Evolutionary conservation across 2,113 vertebrate genomes (phyloP), one percentile per base, ranked within the genome.

Genomic region (Xenus cinereus): DNA sequence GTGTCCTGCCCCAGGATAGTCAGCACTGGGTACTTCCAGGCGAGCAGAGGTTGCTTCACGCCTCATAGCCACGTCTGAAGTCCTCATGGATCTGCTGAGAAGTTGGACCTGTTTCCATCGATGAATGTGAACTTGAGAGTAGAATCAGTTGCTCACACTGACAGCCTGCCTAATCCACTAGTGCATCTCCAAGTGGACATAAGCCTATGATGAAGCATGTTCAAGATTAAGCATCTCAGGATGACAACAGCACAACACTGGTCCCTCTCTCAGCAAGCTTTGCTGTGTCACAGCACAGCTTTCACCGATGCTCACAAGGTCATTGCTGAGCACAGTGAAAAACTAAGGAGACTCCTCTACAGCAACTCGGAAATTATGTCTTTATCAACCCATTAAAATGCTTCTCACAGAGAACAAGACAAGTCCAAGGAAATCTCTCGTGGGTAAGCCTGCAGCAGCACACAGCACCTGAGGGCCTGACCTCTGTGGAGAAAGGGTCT

Each of bases 1-100:
- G 18, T 0, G 0, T 27, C 46, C 71, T 1, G 4, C 39, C 27
- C 54, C 11, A 3, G n/a, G 15, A 26, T 3, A 15, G 63, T 4
- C 2, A 3, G 74, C 69, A 53, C 14, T 9, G 3, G 15, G 13
- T 54, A 13, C 74, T 41, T 74, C 63, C 82, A 87, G 26, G 16
- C 7, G 2, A 78, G 41, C 33, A 59, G 43, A 57, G 26, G 4
- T 12, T 67, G 45, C 32, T 43, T 39, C 77, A 62, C 1, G 2
- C 16, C 35, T 81, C 46, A 18, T 10, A 37, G 72, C 28, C 66
- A 45, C 4, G 1, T 51, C 83, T 57, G 64, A 53, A 30, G 23
- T 48, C 19, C 78, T 57, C 48, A 30, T 28, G 45, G 63, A 39
- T 53, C 59, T 64, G 39, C 39, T 1, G 4, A 60, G 50, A 57